Percentiles rank a stretch among this genome's conserved stretches.
These are phyloP conservation scores for Choristoneura rosaceana DNA, from an alignment of 2,888 invertebrate species.

Conservation along the genomic window DNA sequence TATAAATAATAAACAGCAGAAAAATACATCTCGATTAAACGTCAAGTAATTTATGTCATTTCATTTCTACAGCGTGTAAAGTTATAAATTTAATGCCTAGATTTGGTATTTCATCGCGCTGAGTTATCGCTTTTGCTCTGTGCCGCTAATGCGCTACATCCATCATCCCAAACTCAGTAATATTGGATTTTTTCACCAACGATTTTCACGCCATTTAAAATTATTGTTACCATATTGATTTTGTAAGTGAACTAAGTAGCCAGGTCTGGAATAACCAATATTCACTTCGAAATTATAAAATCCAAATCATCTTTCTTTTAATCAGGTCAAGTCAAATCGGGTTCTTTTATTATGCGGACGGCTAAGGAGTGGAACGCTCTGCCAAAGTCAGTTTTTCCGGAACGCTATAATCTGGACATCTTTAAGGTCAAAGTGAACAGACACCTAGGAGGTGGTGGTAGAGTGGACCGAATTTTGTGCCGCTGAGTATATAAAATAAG, in stretches of 20 bases:
- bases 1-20: not conserved
- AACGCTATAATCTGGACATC: too few relatives aligned
- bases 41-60: slow-evolving; percentile 29
- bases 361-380: too few relatives aligned
- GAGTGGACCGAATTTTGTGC: too few relatives aligned
- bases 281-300: too few relatives aligned
- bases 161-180: slow-evolving; percentile 44
- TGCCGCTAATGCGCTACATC: slow-evolving; percentile 46
- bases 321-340: too few relatives aligned
- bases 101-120: slow-evolving; percentile 40
- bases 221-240: slow-evolving; percentile 19
- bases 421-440: too few relatives aligned
- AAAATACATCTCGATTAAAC: not conserved
- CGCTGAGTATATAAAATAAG: too few relatives aligned
- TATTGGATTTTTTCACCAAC: slow-evolving; percentile 45
- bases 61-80: slow-evolving; percentile 39
- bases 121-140: slow-evolving; percentile 41
- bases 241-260: not conserved
- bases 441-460: too few relatives aligned
- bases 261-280: too few relatives aligned
- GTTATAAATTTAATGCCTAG: slow-evolving; percentile 41
- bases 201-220: slow-evolving; percentile 30
- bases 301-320: too few relatives aligned
- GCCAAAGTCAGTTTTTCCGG: too few relatives aligned
- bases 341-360: too few relatives aligned